Percentiles rank a stretch among this genome's conserved stretches.
phyloP scores from a whole-genome alignment of 92 coral and sea anemone species.

The Desmophyllum pertusum region DNA sequence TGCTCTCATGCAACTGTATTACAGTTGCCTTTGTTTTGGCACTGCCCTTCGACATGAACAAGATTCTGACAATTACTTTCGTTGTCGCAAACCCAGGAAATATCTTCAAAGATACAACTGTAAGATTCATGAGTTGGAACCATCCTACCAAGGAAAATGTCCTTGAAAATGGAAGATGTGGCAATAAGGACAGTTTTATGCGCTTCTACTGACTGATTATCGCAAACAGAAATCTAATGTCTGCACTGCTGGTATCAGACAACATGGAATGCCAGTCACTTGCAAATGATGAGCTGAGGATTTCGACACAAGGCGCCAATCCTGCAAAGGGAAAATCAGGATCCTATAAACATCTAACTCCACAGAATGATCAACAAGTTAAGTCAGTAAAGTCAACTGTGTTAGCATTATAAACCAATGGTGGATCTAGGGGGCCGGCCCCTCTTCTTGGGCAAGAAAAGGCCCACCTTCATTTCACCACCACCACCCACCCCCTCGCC shows the following conservation, averaged over 20 bases:
- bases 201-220: slow-evolving; percentile 51
- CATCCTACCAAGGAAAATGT: slow-evolving; percentile 50
- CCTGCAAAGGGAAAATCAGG: slow-evolving; percentile 29
- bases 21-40: slow-evolving; percentile 39
- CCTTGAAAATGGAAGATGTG: slow-evolving; percentile 71
- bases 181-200: slow-evolving; percentile 69
- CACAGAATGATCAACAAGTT: background rate
- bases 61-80: slow-evolving; percentile 27
- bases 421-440: no score
- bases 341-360: background rate
- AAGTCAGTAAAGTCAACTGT: no score
- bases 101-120: slow-evolving; percentile 51
- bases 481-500: no score
- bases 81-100: slow-evolving; percentile 55
- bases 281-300: slow-evolving; percentile 70
- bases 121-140: slow-evolving; percentile 47
- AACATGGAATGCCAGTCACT: slow-evolving; percentile 65
- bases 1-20: slow-evolving; percentile 44
- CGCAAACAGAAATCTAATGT: slow-evolving; percentile 60
- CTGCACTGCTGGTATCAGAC: slow-evolving; percentile 49
- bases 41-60: background rate
- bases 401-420: no score
- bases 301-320: slow-evolving; percentile 74
- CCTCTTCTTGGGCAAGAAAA: no score
- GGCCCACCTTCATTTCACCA: no score